A percentile compares a stretch with the other conserved stretches of the same genome.
Evolutionary conservation across 2,797 vertebrate genomes (phyloP).

Genomic region (Staurois parvus): DNA sequence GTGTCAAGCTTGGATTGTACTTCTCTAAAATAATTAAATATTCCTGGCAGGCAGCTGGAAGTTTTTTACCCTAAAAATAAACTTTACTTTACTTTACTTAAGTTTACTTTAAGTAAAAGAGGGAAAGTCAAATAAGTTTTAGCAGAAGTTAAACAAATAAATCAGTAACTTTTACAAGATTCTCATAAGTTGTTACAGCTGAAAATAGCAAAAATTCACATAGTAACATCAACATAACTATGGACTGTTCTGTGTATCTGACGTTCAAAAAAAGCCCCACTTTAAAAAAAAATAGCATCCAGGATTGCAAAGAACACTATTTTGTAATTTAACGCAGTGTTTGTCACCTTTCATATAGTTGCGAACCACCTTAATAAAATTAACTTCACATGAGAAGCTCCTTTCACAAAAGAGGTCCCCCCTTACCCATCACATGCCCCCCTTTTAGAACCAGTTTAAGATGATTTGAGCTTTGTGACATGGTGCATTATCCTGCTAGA

Average conservation of each 20-base stretch:
- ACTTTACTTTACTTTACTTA: too few relatives aligned
- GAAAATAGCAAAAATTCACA: neutral
- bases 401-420: too few relatives aligned
- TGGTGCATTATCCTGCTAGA: too few relatives aligned
- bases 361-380: too few relatives aligned
- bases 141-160: conserved; percentile 13
- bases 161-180: neutral
- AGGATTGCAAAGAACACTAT: too few relatives aligned
- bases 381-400: too few relatives aligned
- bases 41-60: neutral
- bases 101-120: conserved; percentile 13
- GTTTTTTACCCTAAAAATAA: conserved; percentile 2
- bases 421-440: too few relatives aligned
- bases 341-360: too few relatives aligned
- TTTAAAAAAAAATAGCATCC: too few relatives aligned
- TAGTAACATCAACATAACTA: neutral
- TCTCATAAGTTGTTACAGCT: neutral
- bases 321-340: too few relatives aligned
- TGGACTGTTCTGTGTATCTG: neutral
- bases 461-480: too few relatives aligned
- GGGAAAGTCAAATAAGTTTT: neutral
- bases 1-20: conserved; percentile 9
- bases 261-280: neutral
- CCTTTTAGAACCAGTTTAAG: too few relatives aligned
- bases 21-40: conserved; percentile 24